Evolutionary conservation across 2,888 invertebrate genomes (phyloP).

Genomic region (Agrotis clavis): DNA sequence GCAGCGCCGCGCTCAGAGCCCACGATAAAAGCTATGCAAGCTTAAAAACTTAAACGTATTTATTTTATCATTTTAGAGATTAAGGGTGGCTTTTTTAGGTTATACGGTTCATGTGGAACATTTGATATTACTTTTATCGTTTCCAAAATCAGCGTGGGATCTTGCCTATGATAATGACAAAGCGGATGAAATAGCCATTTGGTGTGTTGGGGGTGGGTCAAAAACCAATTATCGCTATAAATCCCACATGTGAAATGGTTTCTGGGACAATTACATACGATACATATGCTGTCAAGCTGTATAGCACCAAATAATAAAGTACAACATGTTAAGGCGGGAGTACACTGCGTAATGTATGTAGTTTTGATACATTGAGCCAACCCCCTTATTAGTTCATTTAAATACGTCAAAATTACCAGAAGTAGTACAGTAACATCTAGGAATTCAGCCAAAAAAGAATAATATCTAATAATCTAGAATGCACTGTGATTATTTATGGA

Average conservation of each 20-base stretch:
- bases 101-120: background rate
- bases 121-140: slow-evolving; percentile 30
- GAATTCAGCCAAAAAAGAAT: too few species aligned
- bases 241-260: slow-evolving; percentile 30
- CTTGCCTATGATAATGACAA: slow-evolving; percentile 32
- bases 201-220: slow-evolving; percentile 26
- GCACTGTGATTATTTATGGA: too few species aligned
- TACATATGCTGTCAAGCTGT: slow-evolving; percentile 11
- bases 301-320: slow-evolving; percentile 20
- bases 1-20: too few species aligned
- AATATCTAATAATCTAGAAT: too few species aligned
- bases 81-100: background rate
- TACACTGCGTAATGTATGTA: background rate
- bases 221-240: slow-evolving; percentile 45
- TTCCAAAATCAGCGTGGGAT: slow-evolving; percentile 55
- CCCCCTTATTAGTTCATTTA: too few species aligned
- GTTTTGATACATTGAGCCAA: background rate
- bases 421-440: too few species aligned
- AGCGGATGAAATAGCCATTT: slow-evolving; percentile 33
- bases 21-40: too few species aligned
- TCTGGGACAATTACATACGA: slow-evolving; percentile 38
- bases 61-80: too few species aligned
- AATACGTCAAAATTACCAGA: too few species aligned
- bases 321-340: background rate
- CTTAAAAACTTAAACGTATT: too few species aligned